Conservation (phyloP, 2,113 vertebrate genomes). For the Gnathonemus echidnorhynchus region DNA sequence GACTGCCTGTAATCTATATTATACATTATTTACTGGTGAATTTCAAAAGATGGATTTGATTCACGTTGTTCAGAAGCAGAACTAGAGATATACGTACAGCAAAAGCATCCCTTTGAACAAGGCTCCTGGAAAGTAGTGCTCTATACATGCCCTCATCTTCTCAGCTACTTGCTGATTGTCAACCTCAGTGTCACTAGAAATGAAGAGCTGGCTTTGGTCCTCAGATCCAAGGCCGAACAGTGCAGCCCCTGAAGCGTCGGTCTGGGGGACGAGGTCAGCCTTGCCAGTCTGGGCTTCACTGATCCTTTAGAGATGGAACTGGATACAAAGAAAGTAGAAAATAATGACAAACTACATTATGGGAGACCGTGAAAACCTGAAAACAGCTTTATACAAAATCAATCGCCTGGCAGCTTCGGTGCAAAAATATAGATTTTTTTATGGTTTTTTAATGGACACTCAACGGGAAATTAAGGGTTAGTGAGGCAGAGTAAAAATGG, state of each 20-base stretch:
- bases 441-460: background rate
- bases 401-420: background rate
- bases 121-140: background rate
- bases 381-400: background rate
- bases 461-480: background rate
- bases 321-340: background rate
- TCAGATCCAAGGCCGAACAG: background rate
- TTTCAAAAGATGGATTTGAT: background rate
- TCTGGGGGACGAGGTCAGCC: background rate
- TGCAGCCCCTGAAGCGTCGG: no score
- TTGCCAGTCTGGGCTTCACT: background rate
- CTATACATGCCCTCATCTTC: background rate
- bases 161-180: background rate
- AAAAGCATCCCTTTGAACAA: background rate
- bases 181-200: background rate
- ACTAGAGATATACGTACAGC: background rate
- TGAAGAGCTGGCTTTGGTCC: background rate
- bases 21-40: background rate
- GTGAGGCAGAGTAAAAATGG: background rate
- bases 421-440: background rate
- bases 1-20: background rate
- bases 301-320: background rate
- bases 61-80: background rate
- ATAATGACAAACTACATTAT: background rate
- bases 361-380: background rate